These are phyloP conservation scores for Pygoscelis adeliae DNA, from an alignment of 2,113 vertebrate genomes.

Conservation along the genomic window DNA sequence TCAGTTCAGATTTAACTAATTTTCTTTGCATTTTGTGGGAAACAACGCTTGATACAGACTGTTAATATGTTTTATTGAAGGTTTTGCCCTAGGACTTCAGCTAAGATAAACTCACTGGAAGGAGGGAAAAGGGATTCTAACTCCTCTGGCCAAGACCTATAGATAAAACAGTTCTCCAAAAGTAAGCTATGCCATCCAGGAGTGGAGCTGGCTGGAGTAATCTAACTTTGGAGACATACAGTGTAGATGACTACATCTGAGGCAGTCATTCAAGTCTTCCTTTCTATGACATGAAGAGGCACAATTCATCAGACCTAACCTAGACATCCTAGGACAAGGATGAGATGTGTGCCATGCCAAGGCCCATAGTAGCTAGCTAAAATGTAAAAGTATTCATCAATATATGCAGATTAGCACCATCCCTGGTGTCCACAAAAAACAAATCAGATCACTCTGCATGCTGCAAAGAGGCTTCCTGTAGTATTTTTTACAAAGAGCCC, in stretches of 20 bases:
- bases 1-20: not conserved
- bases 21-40: not conserved
- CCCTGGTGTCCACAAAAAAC: not conserved
- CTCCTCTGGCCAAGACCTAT: not conserved
- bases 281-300: not conserved
- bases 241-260: not conserved
- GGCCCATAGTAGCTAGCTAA: not conserved
- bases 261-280: not conserved
- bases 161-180: not conserved
- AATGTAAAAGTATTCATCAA: not conserved
- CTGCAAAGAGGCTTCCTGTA: not conserved
- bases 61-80: not conserved
- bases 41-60: not conserved
- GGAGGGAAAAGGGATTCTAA: not conserved
- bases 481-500: not conserved
- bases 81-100: not conserved
- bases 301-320: not conserved
- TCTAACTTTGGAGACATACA: not conserved
- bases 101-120: not conserved
- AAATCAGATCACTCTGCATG: not conserved
- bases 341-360: fast-evolving
- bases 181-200: not conserved
- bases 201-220: not conserved
- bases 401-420: not conserved
- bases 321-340: not conserved